These are phyloP conservation scores for Chaetodon trifasciatus DNA, from an alignment of 2,797 vertebrate genomes.

Conservation along the genomic window DNA sequence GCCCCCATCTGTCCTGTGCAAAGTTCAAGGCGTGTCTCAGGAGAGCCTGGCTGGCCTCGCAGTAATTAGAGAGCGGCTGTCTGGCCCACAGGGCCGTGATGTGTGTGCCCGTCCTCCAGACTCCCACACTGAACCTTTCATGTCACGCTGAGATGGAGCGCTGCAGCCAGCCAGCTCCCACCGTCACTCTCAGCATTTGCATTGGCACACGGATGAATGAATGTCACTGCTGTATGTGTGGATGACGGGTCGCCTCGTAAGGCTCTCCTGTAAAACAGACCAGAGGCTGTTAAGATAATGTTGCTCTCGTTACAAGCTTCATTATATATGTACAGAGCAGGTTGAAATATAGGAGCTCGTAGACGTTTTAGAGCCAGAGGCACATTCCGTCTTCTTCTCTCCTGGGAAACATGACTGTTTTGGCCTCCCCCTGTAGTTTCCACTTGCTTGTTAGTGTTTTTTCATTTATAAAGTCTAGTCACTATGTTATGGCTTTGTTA, in stretches of 20 bases:
- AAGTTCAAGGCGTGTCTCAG: constrained; percentile 86
- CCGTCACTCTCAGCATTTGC: constrained; percentile 55
- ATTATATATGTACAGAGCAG: constrained; percentile 11
- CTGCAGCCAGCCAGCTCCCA: constrained; percentile 64
- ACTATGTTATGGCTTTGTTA: constrained; percentile 33
- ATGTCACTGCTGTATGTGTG: constrained; percentile 65
- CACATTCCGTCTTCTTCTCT: constrained; percentile 26
- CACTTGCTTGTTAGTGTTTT: constrained; percentile 25
- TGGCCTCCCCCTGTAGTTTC: constrained; percentile 39
- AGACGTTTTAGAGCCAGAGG: constrained; percentile 21
- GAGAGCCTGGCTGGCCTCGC: constrained; percentile 78
- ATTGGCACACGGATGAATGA: constrained; percentile 68
- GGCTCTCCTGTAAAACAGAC: constrained; percentile 39
- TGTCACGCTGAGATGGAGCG: constrained; percentile 67
- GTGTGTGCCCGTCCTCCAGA: constrained; percentile 70
- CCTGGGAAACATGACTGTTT: constrained; percentile 24
- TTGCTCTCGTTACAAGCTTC: constrained; percentile 34
- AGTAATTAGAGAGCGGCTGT: constrained; percentile 87
- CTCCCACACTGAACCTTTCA: constrained; percentile 80
- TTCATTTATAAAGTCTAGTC: constrained; percentile 32
- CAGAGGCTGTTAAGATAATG: constrained; percentile 53
- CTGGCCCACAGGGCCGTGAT: constrained; percentile 77
- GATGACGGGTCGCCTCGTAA: constrained; percentile 28
- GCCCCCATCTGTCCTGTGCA: constrained; percentile 83
- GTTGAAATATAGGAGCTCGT: constrained; percentile 24